Base-by-base conservation (phyloP, 1,140 invertebrate species). In the Ericerus pela region DNA sequence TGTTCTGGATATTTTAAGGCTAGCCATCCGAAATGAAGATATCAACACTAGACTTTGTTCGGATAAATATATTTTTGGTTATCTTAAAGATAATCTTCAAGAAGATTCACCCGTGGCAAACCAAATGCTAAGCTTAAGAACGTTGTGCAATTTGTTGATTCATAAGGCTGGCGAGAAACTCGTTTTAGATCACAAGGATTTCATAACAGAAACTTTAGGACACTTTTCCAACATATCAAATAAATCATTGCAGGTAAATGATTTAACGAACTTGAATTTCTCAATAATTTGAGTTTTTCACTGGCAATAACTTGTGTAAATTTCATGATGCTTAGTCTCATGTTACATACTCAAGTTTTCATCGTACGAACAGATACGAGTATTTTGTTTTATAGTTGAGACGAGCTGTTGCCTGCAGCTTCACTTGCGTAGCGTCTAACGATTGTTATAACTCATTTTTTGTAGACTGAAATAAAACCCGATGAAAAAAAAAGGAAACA, bases 1-100 rank as follows among this genome's bases (percentile, higher is more conserved):
- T 1, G 84, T 82, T 8, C 69, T 96, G 26, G 91, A 96, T 70
- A 69, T 94, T 16, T 72, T 86, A 1, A 76, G 91, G 54, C 72
- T 94, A 61, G 81, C 82, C 1, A 75, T 92, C 24, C 75, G 82
- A 30, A 75, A 79, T 59, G 72, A 77, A 65, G 68, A 71, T 0
- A 71, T 83, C 14, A 80, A 79, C 70, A 71, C 71, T 60, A 57
- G 68, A 59, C 72, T 84, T 57, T 82, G 76, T 66, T 58, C 18
- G 54, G 62, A 59, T 5, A 51, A 52, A 20, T 38, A 57, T 55
- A 67, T 67, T 33, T 62, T 66, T 43, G 57, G 52, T 53, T 61
- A 61, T 56, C 58, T 66, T n/a, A 60, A 56, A 43, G 53, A 54
- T 51, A 63, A 62, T 53, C 61, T 64, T 14, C 55, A 16, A 24